These are phyloP conservation scores for Celastrina argiolus DNA, from an alignment of 2,888 invertebrate genomes.

Conservation along the genomic window DNA sequence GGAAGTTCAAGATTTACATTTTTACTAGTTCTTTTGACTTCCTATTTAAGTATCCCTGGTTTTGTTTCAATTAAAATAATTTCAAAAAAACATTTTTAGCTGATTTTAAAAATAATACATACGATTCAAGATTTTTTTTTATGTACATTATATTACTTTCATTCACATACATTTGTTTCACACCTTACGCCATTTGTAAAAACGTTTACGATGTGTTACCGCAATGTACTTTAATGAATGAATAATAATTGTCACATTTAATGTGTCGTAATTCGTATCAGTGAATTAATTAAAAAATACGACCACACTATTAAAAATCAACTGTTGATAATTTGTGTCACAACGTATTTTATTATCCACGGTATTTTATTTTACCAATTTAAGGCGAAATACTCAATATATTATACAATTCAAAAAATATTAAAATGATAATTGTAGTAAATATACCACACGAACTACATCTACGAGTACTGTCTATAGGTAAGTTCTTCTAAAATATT, in stretches of 20 bases:
- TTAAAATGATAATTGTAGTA: too few species aligned
- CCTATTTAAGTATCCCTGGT: not conserved
- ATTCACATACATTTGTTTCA: not conserved
- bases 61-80: not conserved
- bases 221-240: not conserved
- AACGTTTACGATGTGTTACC: not conserved
- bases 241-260: not conserved
- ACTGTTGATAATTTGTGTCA: not conserved
- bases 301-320: not conserved
- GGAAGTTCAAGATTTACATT: slow-evolving; percentile 17
- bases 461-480: too few species aligned
- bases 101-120: not conserved
- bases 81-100: not conserved
- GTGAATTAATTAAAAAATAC: not conserved
- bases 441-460: too few species aligned
- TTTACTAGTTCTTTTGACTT: not conserved
- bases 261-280: not conserved
- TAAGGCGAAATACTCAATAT: too few species aligned
- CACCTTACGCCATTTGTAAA: not conserved
- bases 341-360: not conserved
- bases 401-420: too few species aligned
- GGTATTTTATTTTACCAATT: too few species aligned
- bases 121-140: too few species aligned
- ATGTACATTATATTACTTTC: not conserved
- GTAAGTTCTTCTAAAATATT: not conserved